These are phyloP conservation scores for Lamellibrachia columna DNA, from an alignment of 2,888 invertebrate species.

Conservation along the genomic window DNA sequence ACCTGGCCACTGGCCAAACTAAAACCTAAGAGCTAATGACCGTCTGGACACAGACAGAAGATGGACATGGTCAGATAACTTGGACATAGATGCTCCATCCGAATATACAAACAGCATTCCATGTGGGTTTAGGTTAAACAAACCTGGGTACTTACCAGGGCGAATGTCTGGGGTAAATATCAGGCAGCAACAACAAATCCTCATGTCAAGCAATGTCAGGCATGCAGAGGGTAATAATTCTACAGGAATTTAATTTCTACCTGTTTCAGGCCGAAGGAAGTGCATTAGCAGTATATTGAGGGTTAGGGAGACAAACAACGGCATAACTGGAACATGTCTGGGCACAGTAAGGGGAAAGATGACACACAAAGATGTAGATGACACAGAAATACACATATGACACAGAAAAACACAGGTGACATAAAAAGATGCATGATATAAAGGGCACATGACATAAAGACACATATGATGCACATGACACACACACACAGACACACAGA, in stretches of 20 bases:
- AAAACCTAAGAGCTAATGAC: background rate
- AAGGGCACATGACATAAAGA: background rate
- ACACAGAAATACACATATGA: background rate
- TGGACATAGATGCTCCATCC: background rate
- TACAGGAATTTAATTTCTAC: background rate
- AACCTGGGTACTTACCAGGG: no score
- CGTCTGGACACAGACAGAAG: background rate
- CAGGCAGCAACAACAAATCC: no score
- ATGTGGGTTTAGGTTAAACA: background rate
- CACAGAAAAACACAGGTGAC: background rate
- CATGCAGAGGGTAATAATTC: no score
- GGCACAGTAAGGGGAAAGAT: background rate
- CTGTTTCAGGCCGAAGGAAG: background rate
- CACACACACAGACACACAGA: background rate
- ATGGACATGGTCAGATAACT: background rate
- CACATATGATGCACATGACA: background rate
- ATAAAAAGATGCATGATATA: background rate
- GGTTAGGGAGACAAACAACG: background rate
- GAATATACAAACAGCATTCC: background rate
- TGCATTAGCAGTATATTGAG: background rate
- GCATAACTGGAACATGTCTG: background rate
- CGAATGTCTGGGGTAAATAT: no score
- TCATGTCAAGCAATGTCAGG: no score
- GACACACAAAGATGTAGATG: background rate
- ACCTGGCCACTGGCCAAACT: background rate